Percentiles rank a stretch among this genome's conserved stretches.
Evolutionary conservation across 2,113 vertebrate species (phyloP).

Genomic region (Tachuris rubrigastra): DNA sequence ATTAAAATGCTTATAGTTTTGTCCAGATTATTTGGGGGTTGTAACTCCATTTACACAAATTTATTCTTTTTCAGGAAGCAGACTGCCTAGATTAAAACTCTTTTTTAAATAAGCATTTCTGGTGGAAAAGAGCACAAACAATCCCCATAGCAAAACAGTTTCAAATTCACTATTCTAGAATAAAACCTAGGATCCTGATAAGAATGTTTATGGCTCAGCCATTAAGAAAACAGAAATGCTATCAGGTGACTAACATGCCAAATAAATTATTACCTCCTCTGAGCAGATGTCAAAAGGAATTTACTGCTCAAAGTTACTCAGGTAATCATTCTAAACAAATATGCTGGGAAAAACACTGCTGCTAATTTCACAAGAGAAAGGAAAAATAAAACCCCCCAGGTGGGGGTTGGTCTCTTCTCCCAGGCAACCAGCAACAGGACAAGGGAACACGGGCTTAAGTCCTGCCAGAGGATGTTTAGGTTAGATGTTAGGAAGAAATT

Average conservation of each 20-base stretch:
- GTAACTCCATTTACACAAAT: neutral
- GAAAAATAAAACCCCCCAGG: neutral
- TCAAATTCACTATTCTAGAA: neutral
- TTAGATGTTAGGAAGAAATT: no score
- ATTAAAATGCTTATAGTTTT: neutral
- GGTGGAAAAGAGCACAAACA: neutral
- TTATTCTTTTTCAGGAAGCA: neutral
- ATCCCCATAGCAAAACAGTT: neutral
- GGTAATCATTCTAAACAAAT: neutral
- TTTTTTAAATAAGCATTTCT: neutral
- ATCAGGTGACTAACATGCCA: neutral
- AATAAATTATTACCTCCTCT: neutral
- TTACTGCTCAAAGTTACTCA: neutral
- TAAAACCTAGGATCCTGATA: neutral
- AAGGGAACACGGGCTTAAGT: no score
- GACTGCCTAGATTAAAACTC: neutral
- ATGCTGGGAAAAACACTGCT: fast-evolving
- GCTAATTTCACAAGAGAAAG: neutral
- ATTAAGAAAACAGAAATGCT: neutral
- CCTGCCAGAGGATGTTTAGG: no score
- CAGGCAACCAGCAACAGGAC: no score
- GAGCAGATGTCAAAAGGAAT: neutral
- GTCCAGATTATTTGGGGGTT: neutral
- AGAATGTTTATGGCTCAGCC: neutral
- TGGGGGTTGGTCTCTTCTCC: no score